These are phyloP conservation scores for Cotesia chilonis DNA, from an alignment of 1,140 invertebrate genomes.

Conservation along the genomic window DNA sequence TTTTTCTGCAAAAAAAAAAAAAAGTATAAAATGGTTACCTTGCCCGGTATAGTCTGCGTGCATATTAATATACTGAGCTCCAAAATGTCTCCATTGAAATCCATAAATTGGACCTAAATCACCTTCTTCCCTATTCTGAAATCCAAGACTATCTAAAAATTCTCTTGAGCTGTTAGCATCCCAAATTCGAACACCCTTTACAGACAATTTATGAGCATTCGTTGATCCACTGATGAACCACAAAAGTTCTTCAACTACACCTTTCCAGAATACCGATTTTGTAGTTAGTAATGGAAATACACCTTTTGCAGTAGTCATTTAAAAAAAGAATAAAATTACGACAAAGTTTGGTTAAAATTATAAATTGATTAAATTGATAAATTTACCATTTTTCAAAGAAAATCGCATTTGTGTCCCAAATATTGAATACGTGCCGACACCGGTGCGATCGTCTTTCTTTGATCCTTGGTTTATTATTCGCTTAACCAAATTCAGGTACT, in stretches of 20 bases:
- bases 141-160: constrained; percentile 90
- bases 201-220: constrained; percentile 86
- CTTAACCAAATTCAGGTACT: constrained; percentile 69
- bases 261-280: constrained; percentile 94
- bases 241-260: constrained; percentile 92
- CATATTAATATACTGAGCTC: constrained; percentile 89
- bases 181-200: constrained; percentile 96
- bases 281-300: constrained; percentile 94
- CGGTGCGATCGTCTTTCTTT: constrained; percentile 83
- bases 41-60: constrained; percentile 85
- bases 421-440: constrained; percentile 86
- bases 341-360: too few species aligned
- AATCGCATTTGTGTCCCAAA: constrained; percentile 94
- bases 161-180: constrained; percentile 92
- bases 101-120: constrained; percentile 99
- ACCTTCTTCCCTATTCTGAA: constrained; percentile 88
- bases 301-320: constrained; percentile 55
- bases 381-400: constrained; percentile 75
- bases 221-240: constrained; percentile 97
- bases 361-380: neutral
- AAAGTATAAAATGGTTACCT: constrained; percentile 77
- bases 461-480: constrained; percentile 75
- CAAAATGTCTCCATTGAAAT: constrained; percentile 99
- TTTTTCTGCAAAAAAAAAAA: constrained; percentile 33
- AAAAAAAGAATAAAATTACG: constrained; percentile 25